Conservation (phyloP, 2,888 invertebrate genomes). For the Leucophenga montana region DNA sequence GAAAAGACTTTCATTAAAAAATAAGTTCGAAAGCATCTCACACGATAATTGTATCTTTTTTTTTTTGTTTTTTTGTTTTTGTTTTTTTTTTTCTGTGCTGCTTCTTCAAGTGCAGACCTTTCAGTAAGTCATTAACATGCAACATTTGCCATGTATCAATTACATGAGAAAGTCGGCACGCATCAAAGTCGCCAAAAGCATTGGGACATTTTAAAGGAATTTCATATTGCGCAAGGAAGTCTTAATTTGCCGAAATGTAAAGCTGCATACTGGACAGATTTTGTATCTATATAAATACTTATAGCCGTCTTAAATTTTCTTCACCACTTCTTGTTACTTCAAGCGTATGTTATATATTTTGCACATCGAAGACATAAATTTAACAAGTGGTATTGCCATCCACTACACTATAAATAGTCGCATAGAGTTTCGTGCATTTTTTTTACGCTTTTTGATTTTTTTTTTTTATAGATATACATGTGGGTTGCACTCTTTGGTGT, state of each 20-base stretch:
- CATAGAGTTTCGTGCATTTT: slow-evolving; percentile 13
- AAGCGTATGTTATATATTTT: slow-evolving; percentile 64
- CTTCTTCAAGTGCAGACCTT: slow-evolving; percentile 44
- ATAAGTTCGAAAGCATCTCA: too few relatives aligned
- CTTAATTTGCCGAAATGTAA: slow-evolving; percentile 57
- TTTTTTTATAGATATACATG: slow-evolving; percentile 13
- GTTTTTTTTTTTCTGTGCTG: too few relatives aligned
- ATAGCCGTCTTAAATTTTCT: slow-evolving; percentile 22
- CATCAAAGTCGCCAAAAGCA: too few relatives aligned
- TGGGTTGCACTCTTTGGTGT: slow-evolving; percentile 15
- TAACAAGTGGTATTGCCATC: slow-evolving; percentile 42
- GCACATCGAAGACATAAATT: slow-evolving; percentile 64
- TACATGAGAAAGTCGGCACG: slow-evolving; percentile 58
- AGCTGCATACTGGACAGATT: not conserved
- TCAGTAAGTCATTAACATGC: slow-evolving; percentile 68
- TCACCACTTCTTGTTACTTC: slow-evolving; percentile 28
- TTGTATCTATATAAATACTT: too few relatives aligned
- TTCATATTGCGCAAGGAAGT: slow-evolving; percentile 43
- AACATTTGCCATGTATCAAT: slow-evolving; percentile 66
- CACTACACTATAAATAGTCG: slow-evolving; percentile 49
- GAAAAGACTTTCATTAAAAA: slow-evolving; percentile 26
- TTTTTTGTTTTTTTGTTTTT: too few relatives aligned
- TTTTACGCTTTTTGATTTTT: slow-evolving; percentile 3
- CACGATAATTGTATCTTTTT: too few relatives aligned
- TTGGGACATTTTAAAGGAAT: slow-evolving; percentile 44